Base-by-base conservation (phyloP, 2,797 vertebrate genomes). In the Coranthus polyacanthus region DNA sequence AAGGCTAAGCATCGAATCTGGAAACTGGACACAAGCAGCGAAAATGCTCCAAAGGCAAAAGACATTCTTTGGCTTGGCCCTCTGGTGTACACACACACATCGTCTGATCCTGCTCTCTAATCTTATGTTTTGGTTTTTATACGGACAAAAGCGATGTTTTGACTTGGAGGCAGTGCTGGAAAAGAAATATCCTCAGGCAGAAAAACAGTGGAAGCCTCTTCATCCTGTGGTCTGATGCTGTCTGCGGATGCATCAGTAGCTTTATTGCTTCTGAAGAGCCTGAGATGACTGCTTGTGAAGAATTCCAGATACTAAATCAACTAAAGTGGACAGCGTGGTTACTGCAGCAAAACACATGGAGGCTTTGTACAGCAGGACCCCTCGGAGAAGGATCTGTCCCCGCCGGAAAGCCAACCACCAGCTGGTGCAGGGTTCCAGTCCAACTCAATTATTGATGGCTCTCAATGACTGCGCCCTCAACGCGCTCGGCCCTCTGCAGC, bases 361-460 rank as follows among this genome's bases (percentile, higher is more conserved):
- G 57, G 41, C 49, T 71, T 58, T 58, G 29, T 66, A 46, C 55
- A 55, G 42, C 39, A 46, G 51, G 42, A 73, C 38, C 54, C 60
- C 51, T 59, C 34, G 0, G 50, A 87, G 66, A 57, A 57, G 37
- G 71, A 81, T 74, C 70, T 17, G 41, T 52, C 70, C 62, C 51
- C 60, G 68, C 62, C 52, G 17, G 50, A 42, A 16, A 44, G 68
- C 54, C 75, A 62, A 69, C 70, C 83, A 94, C 92, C 76, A 93
- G 92, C 34, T 81, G 81, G 87, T 88, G 84, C 88, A 10, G 5
- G 72, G 64, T 87, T 91, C 84, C 78, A 89, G 53, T 79, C 53
- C 68, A 58, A 41, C 85, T 93, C 67, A 85, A 93, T 93, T 91
- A 93, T 93, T 92, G 78, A 93, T 93, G 89, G 53, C 75, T 81